These are phyloP conservation scores for Mesorhabditis sp. DNA, from an alignment of 2,888 invertebrate genomes.

Conservation along the genomic window DNA sequence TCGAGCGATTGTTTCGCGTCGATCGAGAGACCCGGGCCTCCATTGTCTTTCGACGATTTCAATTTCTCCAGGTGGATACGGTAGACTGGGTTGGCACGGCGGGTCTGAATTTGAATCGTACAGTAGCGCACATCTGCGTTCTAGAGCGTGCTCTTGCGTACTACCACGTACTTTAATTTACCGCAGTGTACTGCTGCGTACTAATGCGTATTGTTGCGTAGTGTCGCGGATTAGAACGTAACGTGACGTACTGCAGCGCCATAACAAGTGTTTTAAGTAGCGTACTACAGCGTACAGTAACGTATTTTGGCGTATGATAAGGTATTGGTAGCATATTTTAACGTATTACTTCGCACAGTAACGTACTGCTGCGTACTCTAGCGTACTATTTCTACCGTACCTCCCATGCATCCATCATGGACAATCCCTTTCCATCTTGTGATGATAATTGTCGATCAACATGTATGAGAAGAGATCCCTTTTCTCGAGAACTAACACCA, in stretches of 20 bases:
- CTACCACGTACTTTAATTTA: not conserved
- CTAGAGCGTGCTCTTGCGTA: not conserved
- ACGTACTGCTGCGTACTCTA: not conserved
- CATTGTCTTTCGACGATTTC: not conserved
- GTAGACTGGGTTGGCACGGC: not conserved
- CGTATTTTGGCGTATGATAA: no score
- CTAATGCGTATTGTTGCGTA: not conserved
- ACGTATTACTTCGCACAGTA: not conserved
- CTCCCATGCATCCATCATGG: slow-evolving; percentile 20
- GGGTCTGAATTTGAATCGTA: not conserved
- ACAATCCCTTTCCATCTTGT: slow-evolving; percentile 37
- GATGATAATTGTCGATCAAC: slow-evolving; percentile 25
- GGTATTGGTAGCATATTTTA: no score
- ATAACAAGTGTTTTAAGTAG: no score
- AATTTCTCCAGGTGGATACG: not conserved
- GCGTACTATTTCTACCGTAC: slow-evolving; percentile 12
- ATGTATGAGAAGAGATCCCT: not conserved
- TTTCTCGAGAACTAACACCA: not conserved
- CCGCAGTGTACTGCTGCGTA: slow-evolving; percentile 8
- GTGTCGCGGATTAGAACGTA: not conserved
- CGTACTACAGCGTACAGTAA: no score
- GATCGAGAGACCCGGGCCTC: not conserved
- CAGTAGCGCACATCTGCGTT: no score
- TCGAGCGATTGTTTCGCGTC: not conserved
- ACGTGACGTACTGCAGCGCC: no score